Evolutionary conservation across 1,140 invertebrate species (phyloP), one percentile per base, ranked within the genome.

Genomic region (Liolophura sinensis): DNA sequence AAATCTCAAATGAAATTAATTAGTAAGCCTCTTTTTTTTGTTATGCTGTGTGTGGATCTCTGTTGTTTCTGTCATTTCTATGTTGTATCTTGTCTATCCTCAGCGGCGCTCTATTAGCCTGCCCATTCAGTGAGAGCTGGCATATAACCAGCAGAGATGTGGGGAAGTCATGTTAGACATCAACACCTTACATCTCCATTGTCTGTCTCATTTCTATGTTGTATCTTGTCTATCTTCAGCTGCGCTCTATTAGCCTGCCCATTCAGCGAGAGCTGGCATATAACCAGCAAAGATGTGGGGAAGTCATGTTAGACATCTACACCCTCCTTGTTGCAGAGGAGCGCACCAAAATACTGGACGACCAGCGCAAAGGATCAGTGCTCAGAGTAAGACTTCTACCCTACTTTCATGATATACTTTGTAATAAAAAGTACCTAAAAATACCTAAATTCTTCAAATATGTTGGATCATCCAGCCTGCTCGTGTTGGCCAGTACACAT

Each of bases 111-210:
- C 62, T 40, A 46, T 82, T 25, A 77, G 72, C 62, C 60, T 78
- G 31, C 78, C 80, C 12, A 66, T 80, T 15, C 78, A 84, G 64
- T 52, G 80, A 54, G 80, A 82, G 61, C 63, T 75, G 20, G 75
- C 74, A n/a, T 70, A 79, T 31, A 72, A 78, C 16, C 72, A 78
- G 62, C 70, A 79, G 40, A 60, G 57, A 20, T 70, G 68, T 61
- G 78, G 67, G 25, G 71, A 78, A 16, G 16, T 84, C n/a, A 67
- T 84, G 73, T 58, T 79, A 14, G 77, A 82, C 57, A 79, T 83
- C 16, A 71, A 78, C 25, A 20, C 69, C n/a, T 49, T 72, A 51
- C 15, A 15, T 51, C 50, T 51, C 15, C n/a, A 51, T 51, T 51
- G n/a, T 15, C n/a, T 51, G n/a, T 54, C 31, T 40, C 31, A 40